A percentile compares a stretch with the other conserved stretches of the same genome.
phyloP scores from a whole-genome alignment of 1,140 invertebrate species.

The Lepidurus arcticus region DNA sequence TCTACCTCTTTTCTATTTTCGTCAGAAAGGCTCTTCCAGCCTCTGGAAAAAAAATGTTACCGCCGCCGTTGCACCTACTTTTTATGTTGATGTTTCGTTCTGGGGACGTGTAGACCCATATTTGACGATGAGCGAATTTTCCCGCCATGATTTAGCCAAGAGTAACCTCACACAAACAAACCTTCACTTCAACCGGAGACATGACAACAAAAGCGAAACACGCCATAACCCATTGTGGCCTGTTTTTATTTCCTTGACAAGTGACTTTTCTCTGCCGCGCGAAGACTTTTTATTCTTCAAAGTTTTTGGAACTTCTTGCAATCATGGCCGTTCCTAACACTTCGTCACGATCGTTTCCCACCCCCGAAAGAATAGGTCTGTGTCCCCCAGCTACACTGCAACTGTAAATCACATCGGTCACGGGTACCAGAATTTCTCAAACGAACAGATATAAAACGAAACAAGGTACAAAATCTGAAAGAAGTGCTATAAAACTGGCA shows the following conservation, averaged over 20 bases:
- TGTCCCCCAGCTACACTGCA: neutral
- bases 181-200: neutral
- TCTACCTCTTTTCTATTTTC: conserved; percentile 19
- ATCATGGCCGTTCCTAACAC: conserved; percentile 14
- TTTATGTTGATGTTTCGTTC: neutral
- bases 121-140: neutral
- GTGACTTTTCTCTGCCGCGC: neutral
- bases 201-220: neutral
- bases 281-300: neutral
- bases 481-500: neutral
- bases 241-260: neutral
- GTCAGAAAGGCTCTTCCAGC: neutral
- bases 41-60: neutral
- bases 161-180: conserved; percentile 4
- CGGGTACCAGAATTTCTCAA: neutral
- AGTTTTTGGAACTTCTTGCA: conserved; percentile 4
- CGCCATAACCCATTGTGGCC: neutral
- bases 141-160: neutral
- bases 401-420: conserved; percentile 15
- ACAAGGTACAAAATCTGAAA: neutral
- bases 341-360: conserved; percentile 21
- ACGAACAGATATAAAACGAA: neutral
- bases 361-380: conserved; percentile 13
- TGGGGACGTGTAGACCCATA: neutral
- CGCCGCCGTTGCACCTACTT: neutral